A percentile compares a stretch with the other conserved stretches of the same genome.
Evolutionary conservation across 2,888 invertebrate species (phyloP).

Genomic region (Noctua fimbriata): DNA sequence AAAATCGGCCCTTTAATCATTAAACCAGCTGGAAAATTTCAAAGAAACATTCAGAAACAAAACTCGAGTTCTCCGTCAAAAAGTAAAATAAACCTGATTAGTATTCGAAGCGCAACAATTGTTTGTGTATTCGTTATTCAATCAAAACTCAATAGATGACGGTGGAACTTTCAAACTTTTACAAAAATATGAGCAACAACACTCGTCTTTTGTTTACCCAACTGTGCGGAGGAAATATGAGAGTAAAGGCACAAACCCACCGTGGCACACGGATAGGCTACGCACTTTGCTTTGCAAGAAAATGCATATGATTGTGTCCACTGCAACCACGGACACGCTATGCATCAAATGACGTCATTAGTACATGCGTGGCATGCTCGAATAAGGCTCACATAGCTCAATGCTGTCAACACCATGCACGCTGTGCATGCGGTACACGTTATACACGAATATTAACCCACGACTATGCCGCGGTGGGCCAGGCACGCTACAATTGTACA

Average conservation of each 20-base stretch:
- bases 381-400: too few species aligned
- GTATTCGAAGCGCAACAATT: conserved; percentile 46
- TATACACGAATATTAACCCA: too few species aligned
- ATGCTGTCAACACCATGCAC: too few species aligned
- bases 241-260: background rate
- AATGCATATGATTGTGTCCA: too few species aligned
- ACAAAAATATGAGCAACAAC: conserved; percentile 35
- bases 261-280: too few species aligned
- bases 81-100: conserved; percentile 43
- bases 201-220: conserved; percentile 26
- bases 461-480: too few species aligned
- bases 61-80: conserved; percentile 13
- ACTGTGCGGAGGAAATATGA: conserved; percentile 12
- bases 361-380: too few species aligned
- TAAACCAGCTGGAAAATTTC: conserved; percentile 28
- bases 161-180: conserved; percentile 46
- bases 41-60: conserved; percentile 24
- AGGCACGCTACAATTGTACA: too few species aligned
- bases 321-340: too few species aligned
- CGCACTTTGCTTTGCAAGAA: too few species aligned
- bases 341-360: too few species aligned
- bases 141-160: conserved; percentile 54
- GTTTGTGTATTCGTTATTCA: conserved; percentile 54
- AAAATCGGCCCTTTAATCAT: background rate
- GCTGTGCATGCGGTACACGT: too few species aligned